Conservation (phyloP, 2,113 vertebrate species). For the Oostethus manadensis region DNA sequence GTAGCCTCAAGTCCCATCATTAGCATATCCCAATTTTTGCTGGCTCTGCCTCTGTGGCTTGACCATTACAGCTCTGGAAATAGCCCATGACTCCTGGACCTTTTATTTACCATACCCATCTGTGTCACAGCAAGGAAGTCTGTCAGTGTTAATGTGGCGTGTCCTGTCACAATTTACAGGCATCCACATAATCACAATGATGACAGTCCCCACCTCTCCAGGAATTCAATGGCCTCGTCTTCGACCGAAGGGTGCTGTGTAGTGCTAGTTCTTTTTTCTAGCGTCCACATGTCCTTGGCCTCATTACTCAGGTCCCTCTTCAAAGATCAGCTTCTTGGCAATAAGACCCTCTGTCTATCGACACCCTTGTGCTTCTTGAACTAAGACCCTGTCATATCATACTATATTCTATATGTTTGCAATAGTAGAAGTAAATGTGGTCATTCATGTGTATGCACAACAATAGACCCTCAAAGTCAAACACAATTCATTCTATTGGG, state of each 20-base stretch:
- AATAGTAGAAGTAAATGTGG: too few relatives aligned
- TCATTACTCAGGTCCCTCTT: constrained; percentile 1
- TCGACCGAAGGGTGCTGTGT: not conserved
- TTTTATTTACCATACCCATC: constrained; percentile 50
- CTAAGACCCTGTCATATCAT: too few relatives aligned
- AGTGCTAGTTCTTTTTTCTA: constrained; percentile 16
- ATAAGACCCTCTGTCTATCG: too few relatives aligned
- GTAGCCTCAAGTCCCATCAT: constrained; percentile 57
- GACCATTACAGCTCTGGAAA: constrained; percentile 49
- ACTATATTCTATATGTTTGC: too few relatives aligned
- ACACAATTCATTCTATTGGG: too few relatives aligned
- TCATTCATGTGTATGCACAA: too few relatives aligned
- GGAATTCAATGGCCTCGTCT: constrained; percentile 2
- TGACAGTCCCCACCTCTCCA: constrained; percentile 14
- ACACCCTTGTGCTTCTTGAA: too few relatives aligned
- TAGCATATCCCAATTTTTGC: constrained; percentile 49
- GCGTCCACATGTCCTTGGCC: constrained; percentile 11
- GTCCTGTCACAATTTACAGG: constrained; percentile 19
- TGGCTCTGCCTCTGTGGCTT: constrained; percentile 35
- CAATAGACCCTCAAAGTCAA: too few relatives aligned
- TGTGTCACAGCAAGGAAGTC: constrained; percentile 42
- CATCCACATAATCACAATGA: constrained; percentile 14
- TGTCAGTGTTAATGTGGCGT: constrained; percentile 32
- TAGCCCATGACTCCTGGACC: constrained; percentile 31
- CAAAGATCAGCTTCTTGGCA: not conserved